Evolutionary conservation across 2,888 invertebrate species (phyloP), one percentile per base, ranked within the genome.

Genomic region (Synergus laeviventris): DNA sequence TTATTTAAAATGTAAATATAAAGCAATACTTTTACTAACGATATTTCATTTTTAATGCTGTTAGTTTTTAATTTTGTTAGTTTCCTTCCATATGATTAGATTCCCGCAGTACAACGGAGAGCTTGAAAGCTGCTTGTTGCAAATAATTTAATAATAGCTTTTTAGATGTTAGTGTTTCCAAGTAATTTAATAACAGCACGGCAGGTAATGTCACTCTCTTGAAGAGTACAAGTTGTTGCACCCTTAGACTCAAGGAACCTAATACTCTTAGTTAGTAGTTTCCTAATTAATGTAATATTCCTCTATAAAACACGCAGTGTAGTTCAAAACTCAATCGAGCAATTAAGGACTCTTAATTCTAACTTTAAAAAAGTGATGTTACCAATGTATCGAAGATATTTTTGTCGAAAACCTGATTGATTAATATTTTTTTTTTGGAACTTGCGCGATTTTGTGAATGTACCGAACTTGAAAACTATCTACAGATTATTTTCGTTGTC

Each of bases 161-260:
- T n/a, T 49, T n/a, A 49, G 49, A 49, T 49, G 49, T n/a, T 49
- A 49, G n/a, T 49, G 49, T 49, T 49, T n/a, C n/a, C 49, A n/a
- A n/a, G 49, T 49, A 49, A n/a, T 49, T 49, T n/a, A 49, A 49
- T 49, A 49, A 49, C 1, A 2, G 49, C n/a, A 49, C 49, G n/a
- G 0, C 14, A n/a, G 49, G n/a, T 49, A n/a, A 7, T 45, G 7
- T 8, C n/a, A 8, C 49, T 49, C 49, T n/a, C 12, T 49, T 49
- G 49, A 49, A n/a, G 49, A n/a, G n/a, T n/a, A 49, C 49, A 8
- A 49, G n/a, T 49, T 49, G 49, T 7, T n/a, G 49, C 49, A 49
- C 7, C 8, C 49, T n/a, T 5, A 31, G 31, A 31, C 31, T 31
- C n/a, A 8, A 49, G 49, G n/a, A 8, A 49, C n/a, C 16, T 16